Evolutionary conservation across 1,140 invertebrate species (phyloP).

Genomic region (Drosophila virilis): DNA sequence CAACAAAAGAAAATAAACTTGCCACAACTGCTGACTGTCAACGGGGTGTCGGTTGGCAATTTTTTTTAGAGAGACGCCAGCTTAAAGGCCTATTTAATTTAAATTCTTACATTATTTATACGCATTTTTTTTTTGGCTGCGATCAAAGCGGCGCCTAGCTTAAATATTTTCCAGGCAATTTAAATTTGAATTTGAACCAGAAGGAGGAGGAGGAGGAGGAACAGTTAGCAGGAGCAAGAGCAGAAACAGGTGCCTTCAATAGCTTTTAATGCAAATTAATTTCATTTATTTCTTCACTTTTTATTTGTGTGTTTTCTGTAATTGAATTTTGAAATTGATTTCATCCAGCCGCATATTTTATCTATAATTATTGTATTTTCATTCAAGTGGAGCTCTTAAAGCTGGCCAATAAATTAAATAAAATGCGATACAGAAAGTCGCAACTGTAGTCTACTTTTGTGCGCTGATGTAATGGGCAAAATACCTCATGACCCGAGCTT

Average conservation of each 20-base stretch:
- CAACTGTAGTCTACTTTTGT: slow-evolving; percentile 51
- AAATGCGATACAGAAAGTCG: neutral
- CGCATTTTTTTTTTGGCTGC: slow-evolving; percentile 22
- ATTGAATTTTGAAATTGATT: slow-evolving; percentile 50
- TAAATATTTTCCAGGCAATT: slow-evolving; percentile 38
- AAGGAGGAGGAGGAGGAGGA: too few relatives aligned
- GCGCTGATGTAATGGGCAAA: slow-evolving; percentile 71
- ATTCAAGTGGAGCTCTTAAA: slow-evolving; percentile 1
- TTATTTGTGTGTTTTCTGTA: slow-evolving; percentile 34
- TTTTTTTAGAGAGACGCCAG: slow-evolving; percentile 55
- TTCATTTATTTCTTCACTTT: slow-evolving; percentile 23
- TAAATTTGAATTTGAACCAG: slow-evolving; percentile 37
- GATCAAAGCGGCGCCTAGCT: slow-evolving; percentile 45
- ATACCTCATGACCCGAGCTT: slow-evolving; percentile 59
- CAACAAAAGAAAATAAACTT: too few relatives aligned
- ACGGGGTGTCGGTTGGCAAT: slow-evolving; percentile 49
- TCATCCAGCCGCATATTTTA: slow-evolving; percentile 22
- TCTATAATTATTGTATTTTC: slow-evolving; percentile 44
- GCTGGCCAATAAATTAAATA: neutral
- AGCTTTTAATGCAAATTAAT: slow-evolving; percentile 40
- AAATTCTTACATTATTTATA: slow-evolving; percentile 66
- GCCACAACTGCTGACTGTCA: slow-evolving; percentile 33
- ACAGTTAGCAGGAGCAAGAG: too few relatives aligned
- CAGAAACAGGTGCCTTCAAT: too few relatives aligned
- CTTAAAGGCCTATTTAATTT: slow-evolving; percentile 63